Percentiles rank a stretch among this genome's conserved stretches.
These are phyloP conservation scores for Psix sp. DNA, from an alignment of 1,140 invertebrate genomes.

Conservation along the genomic window DNA sequence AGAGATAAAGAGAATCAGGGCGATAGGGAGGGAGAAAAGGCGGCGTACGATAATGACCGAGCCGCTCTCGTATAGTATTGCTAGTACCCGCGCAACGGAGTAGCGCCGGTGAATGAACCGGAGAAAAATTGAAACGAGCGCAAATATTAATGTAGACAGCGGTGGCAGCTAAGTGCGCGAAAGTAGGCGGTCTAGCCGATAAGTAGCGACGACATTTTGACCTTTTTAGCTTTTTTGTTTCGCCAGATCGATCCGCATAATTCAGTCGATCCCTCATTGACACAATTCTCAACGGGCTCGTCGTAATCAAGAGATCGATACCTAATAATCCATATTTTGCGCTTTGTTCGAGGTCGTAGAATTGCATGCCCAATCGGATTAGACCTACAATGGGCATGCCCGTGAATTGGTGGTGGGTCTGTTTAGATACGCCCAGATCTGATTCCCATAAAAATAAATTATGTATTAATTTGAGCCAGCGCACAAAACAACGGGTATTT, in stretches of 20 bases:
- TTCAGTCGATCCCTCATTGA: slow-evolving; percentile 19
- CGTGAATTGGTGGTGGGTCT: too few relatives aligned
- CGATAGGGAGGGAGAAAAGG: slow-evolving; percentile 4
- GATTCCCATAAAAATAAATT: slow-evolving; percentile 12
- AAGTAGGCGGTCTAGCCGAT: slow-evolving; percentile 41
- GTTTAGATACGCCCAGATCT: too few relatives aligned
- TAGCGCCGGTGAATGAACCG: slow-evolving; percentile 68
- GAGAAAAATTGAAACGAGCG: slow-evolving; percentile 70
- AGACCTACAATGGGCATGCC: too few relatives aligned
- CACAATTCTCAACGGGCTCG: slow-evolving; percentile 6
- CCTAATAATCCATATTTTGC: too few relatives aligned
- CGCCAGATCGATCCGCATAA: slow-evolving; percentile 20
- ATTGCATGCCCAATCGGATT: too few relatives aligned
- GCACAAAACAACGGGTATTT: slow-evolving; percentile 10
- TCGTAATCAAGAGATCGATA: not conserved
- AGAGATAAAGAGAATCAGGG: not conserved
- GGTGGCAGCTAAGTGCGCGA: too few relatives aligned
- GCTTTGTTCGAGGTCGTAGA: too few relatives aligned
- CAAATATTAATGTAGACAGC: slow-evolving; percentile 70
- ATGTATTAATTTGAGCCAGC: slow-evolving; percentile 13
- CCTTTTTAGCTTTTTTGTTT: slow-evolving; percentile 29
- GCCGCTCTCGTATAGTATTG: slow-evolving; percentile 52
- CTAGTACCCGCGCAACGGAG: slow-evolving; percentile 57
- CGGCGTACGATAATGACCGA: slow-evolving; percentile 49
- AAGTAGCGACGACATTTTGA: slow-evolving; percentile 30